Conservation (phyloP, 2,888 invertebrate genomes). For the Sinelater perroti region DNA sequence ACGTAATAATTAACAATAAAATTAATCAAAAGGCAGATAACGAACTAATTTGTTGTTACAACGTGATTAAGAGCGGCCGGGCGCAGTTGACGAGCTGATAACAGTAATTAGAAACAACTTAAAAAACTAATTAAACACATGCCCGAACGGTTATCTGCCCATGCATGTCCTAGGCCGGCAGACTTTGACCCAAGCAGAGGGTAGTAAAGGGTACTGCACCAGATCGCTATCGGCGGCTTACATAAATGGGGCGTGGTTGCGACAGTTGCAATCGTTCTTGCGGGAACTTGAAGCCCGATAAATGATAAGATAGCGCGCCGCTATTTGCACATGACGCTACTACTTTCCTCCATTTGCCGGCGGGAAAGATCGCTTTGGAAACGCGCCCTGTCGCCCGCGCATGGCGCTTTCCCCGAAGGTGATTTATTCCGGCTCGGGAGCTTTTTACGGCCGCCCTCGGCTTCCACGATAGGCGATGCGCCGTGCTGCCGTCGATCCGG, state of each 20-base stretch:
- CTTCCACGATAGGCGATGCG: no score
- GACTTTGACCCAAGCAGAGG: slow-evolving; percentile 1
- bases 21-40: no score
- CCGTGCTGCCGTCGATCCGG: slow-evolving; percentile 4
- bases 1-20: no score
- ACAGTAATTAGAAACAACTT: no score
- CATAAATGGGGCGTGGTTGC: slow-evolving; percentile 40
- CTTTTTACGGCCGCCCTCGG: no score
- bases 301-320: slow-evolving; percentile 28
- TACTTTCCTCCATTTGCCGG: neutral
- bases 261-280: slow-evolving; percentile 34
- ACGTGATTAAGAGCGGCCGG: no score
- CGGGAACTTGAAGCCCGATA: slow-evolving; percentile 25
- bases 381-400: no score
- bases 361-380: no score
- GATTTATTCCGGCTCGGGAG: no score
- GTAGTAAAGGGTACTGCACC: slow-evolving; percentile 20
- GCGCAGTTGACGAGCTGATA: no score
- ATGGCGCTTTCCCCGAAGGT: no score
- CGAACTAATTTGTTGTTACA: no score
- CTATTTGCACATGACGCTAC: slow-evolving; percentile 4
- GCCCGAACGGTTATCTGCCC: neutral
- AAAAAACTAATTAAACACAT: slow-evolving; percentile 1
- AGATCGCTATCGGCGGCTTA: slow-evolving; percentile 38
- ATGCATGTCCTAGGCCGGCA: neutral